Base-by-base conservation (phyloP, 2,888 invertebrate species). In the Ennomos erosarius region DNA sequence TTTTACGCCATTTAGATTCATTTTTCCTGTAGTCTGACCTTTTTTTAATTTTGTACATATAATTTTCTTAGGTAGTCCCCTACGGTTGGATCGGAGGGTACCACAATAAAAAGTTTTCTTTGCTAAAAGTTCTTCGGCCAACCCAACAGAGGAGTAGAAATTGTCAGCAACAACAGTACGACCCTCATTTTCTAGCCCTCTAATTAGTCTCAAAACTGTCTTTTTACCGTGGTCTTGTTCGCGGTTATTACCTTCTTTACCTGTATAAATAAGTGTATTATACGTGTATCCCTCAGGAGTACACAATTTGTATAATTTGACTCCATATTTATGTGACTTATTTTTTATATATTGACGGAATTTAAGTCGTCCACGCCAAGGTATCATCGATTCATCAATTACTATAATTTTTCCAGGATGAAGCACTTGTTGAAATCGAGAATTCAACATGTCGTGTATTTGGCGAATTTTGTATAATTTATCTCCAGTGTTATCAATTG, bases 251-350 rank as follows among this genome's bases (percentile, higher is more conserved):
- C 35, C 56, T 48, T 47, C 56, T 52, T 65, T 68, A 10, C 68
- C 65, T 13, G 65, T 51, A 51, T 69, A 66, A 35, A 68, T 46
- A 13, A 58, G 54, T 26, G 26, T 26, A 34, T 63, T 58, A 42
- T 38, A 62, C 10, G 62, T 62, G 36, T 65, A 67, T 5, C 62
- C 62, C 48, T 64, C 54, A 9, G 58, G 59, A 49, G 64, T 67
- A 43, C 59, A 67, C 10, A 67, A n/a, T 48, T 65, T 64, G 53
- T 79, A 78, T 35, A 82, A 16, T 65, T 81, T 77, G 13, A 79
- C 59, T 0, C 80, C 79, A 51, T 78, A 81, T 49, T 70, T 70
- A 77, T 62, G 59, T 0, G 55, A 46, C 48, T 63, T 56, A 36
- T 63, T 59, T 56, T 59, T 63, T 13, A 63, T 56, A 11, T 59